Conservation (phyloP, 1,140 invertebrate species). For the Drosophila funebris region DNA sequence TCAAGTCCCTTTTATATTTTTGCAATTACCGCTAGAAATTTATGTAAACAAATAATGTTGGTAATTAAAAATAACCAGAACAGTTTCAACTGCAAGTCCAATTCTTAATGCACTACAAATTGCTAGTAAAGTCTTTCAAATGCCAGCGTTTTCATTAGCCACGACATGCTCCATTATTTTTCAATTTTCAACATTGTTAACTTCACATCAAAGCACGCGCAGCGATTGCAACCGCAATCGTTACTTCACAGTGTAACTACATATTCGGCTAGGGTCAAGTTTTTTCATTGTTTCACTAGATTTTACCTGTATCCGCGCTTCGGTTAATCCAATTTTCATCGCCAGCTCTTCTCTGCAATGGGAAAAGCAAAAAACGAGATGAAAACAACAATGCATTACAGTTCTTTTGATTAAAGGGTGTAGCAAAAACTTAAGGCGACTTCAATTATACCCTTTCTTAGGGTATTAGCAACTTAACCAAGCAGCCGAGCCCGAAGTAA, state of each 20-base stretch:
- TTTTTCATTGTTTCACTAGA: background rate
- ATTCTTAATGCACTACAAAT: slow-evolving; percentile 58
- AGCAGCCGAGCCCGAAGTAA: too few species aligned
- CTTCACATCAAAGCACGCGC: slow-evolving; percentile 64
- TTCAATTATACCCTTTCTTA: too few species aligned
- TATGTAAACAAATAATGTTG: slow-evolving; percentile 76
- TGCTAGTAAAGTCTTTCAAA: background rate
- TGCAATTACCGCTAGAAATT: slow-evolving; percentile 51
- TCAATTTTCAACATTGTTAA: slow-evolving; percentile 80
- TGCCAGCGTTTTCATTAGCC: slow-evolving; percentile 63
- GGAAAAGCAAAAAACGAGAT: background rate
- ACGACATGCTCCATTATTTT: slow-evolving; percentile 80
- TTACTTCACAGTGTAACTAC: slow-evolving; percentile 1
- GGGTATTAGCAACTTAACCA: too few species aligned
- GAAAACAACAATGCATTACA: slow-evolving; percentile 16
- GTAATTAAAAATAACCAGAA: slow-evolving; percentile 66
- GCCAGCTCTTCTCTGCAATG: slow-evolving; percentile 96
- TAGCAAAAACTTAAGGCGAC: too few species aligned
- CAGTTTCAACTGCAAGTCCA: too few species aligned
- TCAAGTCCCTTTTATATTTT: slow-evolving; percentile 10
- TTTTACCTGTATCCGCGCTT: slow-evolving; percentile 97
- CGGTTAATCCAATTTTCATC: slow-evolving; percentile 98
- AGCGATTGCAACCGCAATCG: slow-evolving; percentile 50
- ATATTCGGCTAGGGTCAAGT: background rate
- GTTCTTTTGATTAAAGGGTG: slow-evolving; percentile 13